Base-by-base conservation (phyloP, 1,140 invertebrate genomes). In the Glossosoma conforme region DNA sequence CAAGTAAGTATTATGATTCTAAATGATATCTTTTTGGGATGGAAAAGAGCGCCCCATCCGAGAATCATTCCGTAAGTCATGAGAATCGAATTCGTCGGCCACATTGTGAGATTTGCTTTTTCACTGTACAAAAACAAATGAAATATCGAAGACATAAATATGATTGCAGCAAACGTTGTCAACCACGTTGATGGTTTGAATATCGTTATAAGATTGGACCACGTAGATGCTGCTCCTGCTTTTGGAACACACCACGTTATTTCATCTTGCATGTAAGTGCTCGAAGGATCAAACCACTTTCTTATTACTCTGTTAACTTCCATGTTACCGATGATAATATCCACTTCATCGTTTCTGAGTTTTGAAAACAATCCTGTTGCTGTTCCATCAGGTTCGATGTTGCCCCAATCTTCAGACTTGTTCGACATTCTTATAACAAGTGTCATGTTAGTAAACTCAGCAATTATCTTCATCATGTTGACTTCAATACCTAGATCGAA, bases 51-150 rank as follows among this genome's bases (percentile, higher is more conserved):
- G n/a, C 67, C 67, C 68, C 69, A 74, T 5, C 72, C 72, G 14
- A 75, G 55, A 20, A 75, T 49, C 69, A 75, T 74, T 42, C 66
- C 68, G 25, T 72, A 65, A 17, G 72, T 73, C 65, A 72, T 72
- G 15, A 75, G 46, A 43, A 73, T 60, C 11, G 70, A 70, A 61
- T 69, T 68, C 1, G 70, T 71, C 1, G 71, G 72, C 69, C 70
- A 71, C 63, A 61, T 71, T 14, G 71, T 67, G 6, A 62, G 52
- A 25, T 61, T 63, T 9, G 46, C 40, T 24, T 69, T 61, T 60
- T 75, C 69, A 58, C 40, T 66, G 28, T 62, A 68, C 51, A 66
- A 64, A 9, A 73, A 62, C 28, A 61, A 69, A 52, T 75, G 72
- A 43, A 75, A 70, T 30, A 72, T 24, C 2, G 66, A 40, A 0